Base-by-base conservation (phyloP, 2,113 vertebrate species). In the Mesitornis unicolor region DNA sequence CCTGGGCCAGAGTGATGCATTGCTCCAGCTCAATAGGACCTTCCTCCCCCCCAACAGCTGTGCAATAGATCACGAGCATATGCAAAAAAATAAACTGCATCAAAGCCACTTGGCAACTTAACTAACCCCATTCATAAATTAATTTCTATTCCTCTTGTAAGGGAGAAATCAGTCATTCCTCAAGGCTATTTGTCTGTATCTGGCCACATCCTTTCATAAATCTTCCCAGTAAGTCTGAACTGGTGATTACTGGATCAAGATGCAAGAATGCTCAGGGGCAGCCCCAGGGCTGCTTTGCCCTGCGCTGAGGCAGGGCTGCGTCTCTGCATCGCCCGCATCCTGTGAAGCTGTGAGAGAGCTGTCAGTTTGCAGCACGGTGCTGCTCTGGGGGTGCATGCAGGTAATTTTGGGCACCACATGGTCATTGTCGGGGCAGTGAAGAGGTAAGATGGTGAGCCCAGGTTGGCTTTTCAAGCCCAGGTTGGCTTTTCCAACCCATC, bases 61-160 rank as follows among this genome's bases (percentile, higher is more conserved):
- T 33, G 88, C 87, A 47, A 92, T 88, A 88, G 76, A 92, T 97
- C 96, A 92, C 1, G 59, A 89, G 50, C 90, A 78, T 13, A 86
- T 20, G 88, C 88, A 90, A 95, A 87, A 88, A 84, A 77, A 59
- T 47, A 86, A 83, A 75, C 48, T 21, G 90, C 92, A 96, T 94
- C 96, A 96, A 95, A 97, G 93, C 85, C 40, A 53, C 93, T 94
- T 96, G 96, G 96, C 96, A 95, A 51, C 83, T 68, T 47, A 11
- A 2, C 64, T 36, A 82, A 88, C 92, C 83, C 53, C 1, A 88
- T 93, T 33, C 96, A 94, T 92, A 95, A 89, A 95, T 95, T 87
- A 51, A 87, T 92, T 93, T 82, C 88, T 94, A 14, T 57, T 60
- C 83, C 85, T 84, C 88, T 96, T 92, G 95, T 92, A 69, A 90